Evolutionary conservation across 2,888 invertebrate species (phyloP), one percentile per base, ranked within the genome.

Genomic region (Metopia argyrocephala): DNA sequence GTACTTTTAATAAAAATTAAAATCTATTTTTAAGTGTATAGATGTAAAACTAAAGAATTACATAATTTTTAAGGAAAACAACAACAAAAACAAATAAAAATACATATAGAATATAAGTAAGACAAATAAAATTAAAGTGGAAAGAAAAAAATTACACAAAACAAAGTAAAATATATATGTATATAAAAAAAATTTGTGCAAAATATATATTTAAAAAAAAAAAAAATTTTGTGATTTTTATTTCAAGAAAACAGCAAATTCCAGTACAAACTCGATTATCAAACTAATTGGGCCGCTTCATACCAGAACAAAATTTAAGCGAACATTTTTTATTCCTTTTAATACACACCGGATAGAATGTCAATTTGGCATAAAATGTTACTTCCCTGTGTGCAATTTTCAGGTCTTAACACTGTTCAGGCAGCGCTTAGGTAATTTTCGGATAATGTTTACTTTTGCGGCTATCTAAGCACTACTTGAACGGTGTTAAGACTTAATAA

Each of bases 201-300:
- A 82, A 79, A 79, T 78, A 79, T 76, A 78, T 27, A 73, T 65
- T n/a, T n/a, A n/a, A 59, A 74, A 76, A 75, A 28, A 25, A 74
- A 75, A 18, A 15, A n/a, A 23, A 0, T 18, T 15, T 15, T 46
- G 69, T 56, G 2, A 52, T 69, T 69, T 54, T 18, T 15, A 38
- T 38, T 38, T 12, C 0, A 15, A 31, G 7, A 31, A 12, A 31
- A 9, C 31, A 31, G 9, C 31, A 31, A 2, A 31, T 3, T 31
- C n/a, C n/a, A n/a, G n/a, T n/a, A n/a, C n/a, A n/a, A n/a, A n/a
- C n/a, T n/a, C n/a, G n/a, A n/a, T n/a, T n/a, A n/a, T n/a, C n/a
- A n/a, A n/a, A n/a, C n/a, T n/a, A n/a, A n/a, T n/a, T n/a, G n/a
- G n/a, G n/a, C n/a, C n/a, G n/a, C n/a, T n/a, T n/a, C n/a, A n/a